These are phyloP conservation scores for Oscheius sp. DNA, from an alignment of 1,140 invertebrate species.

Conservation along the genomic window DNA sequence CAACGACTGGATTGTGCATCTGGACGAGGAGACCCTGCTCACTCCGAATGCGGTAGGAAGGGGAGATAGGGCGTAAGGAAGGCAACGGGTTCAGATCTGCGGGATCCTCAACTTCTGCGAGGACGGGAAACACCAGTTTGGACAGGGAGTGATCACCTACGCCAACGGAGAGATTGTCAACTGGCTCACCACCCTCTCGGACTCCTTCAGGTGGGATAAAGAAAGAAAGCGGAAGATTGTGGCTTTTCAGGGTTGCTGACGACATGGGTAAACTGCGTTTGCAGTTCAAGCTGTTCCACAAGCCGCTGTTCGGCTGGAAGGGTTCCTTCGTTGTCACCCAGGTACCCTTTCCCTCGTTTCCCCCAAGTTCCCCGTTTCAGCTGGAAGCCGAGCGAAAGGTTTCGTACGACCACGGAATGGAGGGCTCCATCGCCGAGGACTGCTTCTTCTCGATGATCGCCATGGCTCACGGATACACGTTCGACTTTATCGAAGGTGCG, in stretches of 20 bases:
- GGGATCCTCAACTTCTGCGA: slow-evolving; percentile 93
- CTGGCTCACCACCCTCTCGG: slow-evolving; percentile 92
- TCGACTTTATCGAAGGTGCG: slow-evolving; percentile 84
- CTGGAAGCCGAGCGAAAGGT: slow-evolving; percentile 81
- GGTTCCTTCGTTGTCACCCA: slow-evolving; percentile 86
- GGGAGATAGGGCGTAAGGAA: not conserved
- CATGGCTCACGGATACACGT: slow-evolving; percentile 65
- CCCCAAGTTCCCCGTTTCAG: slow-evolving; percentile 63
- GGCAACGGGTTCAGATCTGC: slow-evolving; percentile 45
- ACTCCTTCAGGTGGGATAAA: slow-evolving; percentile 74
- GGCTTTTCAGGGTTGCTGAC: slow-evolving; percentile 73
- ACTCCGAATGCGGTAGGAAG: slow-evolving; percentile 77
- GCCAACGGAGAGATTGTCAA: slow-evolving; percentile 85
- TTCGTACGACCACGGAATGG: slow-evolving; percentile 88
- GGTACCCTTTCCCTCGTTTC: slow-evolving; percentile 59
- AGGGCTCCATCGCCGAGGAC: slow-evolving; percentile 94
- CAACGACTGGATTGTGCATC: slow-evolving; percentile 92
- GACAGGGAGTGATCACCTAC: slow-evolving; percentile 95
- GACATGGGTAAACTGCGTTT: slow-evolving; percentile 87
- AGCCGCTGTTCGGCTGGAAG: slow-evolving; percentile 95
- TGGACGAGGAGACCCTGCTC: slow-evolving; percentile 93
- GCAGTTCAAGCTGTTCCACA: slow-evolving; percentile 88
- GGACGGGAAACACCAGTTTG: slow-evolving; percentile 91
- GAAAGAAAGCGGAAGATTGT: not conserved
- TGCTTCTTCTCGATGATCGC: slow-evolving; percentile 94